Evolutionary conservation across 2,888 invertebrate genomes (phyloP), one percentile per base, ranked within the genome.

Genomic region (Tenodera sinensis): DNA sequence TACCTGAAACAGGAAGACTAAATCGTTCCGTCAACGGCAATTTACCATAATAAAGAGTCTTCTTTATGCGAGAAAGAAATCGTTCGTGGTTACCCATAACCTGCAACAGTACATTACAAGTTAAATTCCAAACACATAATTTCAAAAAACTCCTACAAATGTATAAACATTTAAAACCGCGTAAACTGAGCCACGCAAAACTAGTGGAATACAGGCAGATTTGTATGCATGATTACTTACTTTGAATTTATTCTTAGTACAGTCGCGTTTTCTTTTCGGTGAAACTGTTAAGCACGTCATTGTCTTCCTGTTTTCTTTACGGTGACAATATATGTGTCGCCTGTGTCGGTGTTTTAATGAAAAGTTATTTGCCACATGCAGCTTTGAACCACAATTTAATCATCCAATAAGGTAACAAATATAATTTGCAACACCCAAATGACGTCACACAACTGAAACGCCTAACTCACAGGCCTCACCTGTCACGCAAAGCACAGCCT

Each of bases 11-110:
- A 90, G 97, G 96, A 90, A 98, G 94, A 92, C 97, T 96, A 91
- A 97, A 94, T 90, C 96, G 94, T 91, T 96, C 96, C 90, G 96
- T 95, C 89, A 94, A 94, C n/a, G 97, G 96, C 90, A 97, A 94
- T 92, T 96, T 95, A 89, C 98, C 97, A 93, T 98, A 99, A 93
- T 98, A 98, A 88, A 99, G 94, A 3, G 98, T 97, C 93, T 98
- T 98, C 28, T 96, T 96, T 91, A 99, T 97, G 91, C 98, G 95
- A 92, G 96, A 95, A 91, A 97, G 94, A 92, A 98, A 97, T 91
- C 96, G 96, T 90, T 96, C 95, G 93, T 98, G 97, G 92, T 96
- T 95, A 71, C 95, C 95, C 93, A 96, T 94, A 90, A 93, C 94
- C 96, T 96, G 93, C 27, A 93, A 93, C 91, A 91, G 91, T 15